Base-by-base conservation (phyloP, 23 tunicate species). In the Styela clava region DNA sequence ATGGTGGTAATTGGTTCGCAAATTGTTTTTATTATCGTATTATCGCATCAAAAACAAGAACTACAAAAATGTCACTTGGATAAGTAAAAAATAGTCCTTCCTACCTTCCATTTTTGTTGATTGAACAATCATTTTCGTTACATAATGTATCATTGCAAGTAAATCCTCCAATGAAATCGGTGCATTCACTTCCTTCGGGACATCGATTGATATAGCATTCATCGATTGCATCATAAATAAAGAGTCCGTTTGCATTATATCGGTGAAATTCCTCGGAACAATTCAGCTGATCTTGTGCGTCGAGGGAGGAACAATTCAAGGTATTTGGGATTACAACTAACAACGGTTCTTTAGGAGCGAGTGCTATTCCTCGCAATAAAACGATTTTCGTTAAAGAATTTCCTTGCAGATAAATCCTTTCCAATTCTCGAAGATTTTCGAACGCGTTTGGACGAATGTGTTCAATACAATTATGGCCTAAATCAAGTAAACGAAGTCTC, bases 361-460 rank as follows among this genome's bases (percentile, higher is more conserved):
- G 71, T 24, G 71, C 30, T 67, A 67, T 29, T 27, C 71, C 71
- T 67, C 31, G 30, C 2, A 29, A 18, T n/a, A 67, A 67, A 27
- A 29, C 31, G 12, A 67, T 67, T 25, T 27, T 29, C 16, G 31
- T 67, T 67, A 67, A 18, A 18, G 71, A 22, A 22, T 67, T 67
- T 27, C 71, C 71, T 67, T 67, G 71, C 24, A 67, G 31, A 67
- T 67, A 67, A 67, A 67, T 67, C 31, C 71, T 67, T 27, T 67
- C 71, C 31, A 67, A 67, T 12, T 29, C 31, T 67, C 71, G 71
- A 19, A 67, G 24, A 67, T 22, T 29, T 25, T 25, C 31, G 24
- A 67, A 67, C 24, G 31, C 31, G 0, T 67, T 29, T 1, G 30
- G 1, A 0, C 31, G 71, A 67, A 67, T 16, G 16, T 0, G 16